Evolutionary conservation across 2,797 vertebrate genomes (phyloP).

Genomic region (Myotis pilosus): DNA sequence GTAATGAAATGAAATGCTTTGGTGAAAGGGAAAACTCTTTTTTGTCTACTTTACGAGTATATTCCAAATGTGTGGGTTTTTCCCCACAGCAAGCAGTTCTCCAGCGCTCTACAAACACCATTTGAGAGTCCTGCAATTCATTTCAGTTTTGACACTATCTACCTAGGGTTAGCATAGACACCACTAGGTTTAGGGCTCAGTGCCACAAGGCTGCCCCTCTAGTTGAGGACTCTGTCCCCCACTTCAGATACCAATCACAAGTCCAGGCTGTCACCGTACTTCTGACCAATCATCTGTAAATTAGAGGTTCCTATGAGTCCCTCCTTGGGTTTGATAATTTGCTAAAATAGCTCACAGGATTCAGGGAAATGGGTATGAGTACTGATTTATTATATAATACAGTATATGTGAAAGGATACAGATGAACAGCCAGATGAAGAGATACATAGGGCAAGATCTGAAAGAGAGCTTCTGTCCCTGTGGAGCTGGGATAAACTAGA

Average conservation of each 20-base stretch:
- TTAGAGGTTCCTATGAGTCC: background rate
- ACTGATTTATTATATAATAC: background rate
- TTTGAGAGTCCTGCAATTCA: background rate
- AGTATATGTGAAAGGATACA: background rate
- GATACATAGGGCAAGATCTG: background rate
- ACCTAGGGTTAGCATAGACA: background rate
- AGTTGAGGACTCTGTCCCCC: no score
- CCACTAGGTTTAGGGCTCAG: background rate
- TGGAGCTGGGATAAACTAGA: background rate
- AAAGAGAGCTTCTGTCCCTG: background rate
- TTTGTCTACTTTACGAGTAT: background rate
- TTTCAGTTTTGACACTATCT: background rate
- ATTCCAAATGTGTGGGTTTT: background rate
- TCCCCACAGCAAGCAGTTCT: background rate
- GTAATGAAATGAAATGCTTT: conserved; percentile 37
- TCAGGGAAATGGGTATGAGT: background rate
- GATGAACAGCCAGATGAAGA: background rate
- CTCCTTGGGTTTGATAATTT: conserved; percentile 11
- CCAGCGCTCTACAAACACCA: background rate
- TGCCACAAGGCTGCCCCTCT: background rate
- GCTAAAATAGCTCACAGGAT: background rate
- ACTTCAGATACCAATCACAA: background rate
- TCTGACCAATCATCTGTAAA: background rate
- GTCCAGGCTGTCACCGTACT: background rate
- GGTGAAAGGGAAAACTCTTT: background rate